A percentile compares a stretch with the other conserved stretches of the same genome.
phyloP scores from a whole-genome alignment of 2,797 vertebrate species.

The Acanthurus tractus region DNA sequence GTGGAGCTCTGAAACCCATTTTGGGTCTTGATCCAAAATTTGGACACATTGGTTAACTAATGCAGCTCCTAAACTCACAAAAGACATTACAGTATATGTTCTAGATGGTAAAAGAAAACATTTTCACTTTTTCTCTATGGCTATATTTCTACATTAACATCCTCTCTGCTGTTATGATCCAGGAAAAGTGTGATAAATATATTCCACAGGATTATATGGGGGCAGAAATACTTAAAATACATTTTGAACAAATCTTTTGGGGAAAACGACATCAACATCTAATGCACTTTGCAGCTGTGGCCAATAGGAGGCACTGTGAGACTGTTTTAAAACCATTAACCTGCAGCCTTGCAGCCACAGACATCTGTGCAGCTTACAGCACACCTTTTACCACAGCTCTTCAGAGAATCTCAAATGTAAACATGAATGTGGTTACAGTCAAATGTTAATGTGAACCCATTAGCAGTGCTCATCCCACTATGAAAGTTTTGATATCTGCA shows the following conservation, averaged over 20 bases:
- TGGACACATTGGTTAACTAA: too few relatives aligned
- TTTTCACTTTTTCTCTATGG: background rate
- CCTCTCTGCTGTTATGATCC: background rate
- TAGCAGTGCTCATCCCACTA: constrained; percentile 15
- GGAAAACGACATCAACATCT: background rate
- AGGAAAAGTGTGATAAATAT: background rate
- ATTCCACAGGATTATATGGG: background rate
- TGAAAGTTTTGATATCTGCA: constrained; percentile 28
- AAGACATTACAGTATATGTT: background rate
- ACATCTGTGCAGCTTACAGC: background rate
- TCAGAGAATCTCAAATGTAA: constrained; percentile 26
- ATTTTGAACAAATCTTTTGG: constrained; percentile 12
- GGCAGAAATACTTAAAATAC: constrained; percentile 10
- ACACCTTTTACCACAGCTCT: constrained; percentile 23
- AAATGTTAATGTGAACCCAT: constrained; percentile 27
- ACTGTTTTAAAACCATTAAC: constrained; percentile 42
- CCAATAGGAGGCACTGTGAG: constrained; percentile 77
- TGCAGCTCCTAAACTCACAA: background rate
- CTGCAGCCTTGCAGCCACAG: background rate
- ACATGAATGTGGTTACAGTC: constrained; percentile 5
- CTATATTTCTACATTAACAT: background rate
- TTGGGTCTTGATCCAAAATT: too few relatives aligned
- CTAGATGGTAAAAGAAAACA: background rate
- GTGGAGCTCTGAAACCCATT: background rate
- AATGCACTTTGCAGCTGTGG: constrained; percentile 45